A percentile compares a stretch with the other conserved stretches of the same genome.
Evolutionary conservation across 2,888 invertebrate genomes (phyloP).

Genomic region (Helicoverpa assulta): DNA sequence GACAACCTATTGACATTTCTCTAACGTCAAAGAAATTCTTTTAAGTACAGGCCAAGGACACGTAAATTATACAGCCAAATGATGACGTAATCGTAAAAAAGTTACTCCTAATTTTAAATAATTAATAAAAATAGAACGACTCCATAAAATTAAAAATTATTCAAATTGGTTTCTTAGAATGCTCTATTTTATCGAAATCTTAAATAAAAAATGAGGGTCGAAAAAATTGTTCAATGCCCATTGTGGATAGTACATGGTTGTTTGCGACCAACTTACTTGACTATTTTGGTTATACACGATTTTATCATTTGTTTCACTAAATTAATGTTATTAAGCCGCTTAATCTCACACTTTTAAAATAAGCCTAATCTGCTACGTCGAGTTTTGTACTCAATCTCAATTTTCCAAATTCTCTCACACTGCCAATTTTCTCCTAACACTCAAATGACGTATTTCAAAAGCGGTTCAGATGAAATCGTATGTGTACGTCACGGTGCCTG

Average conservation of each 20-base stretch:
- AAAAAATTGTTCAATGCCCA: too few species aligned
- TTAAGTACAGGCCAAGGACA: too few species aligned
- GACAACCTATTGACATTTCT: too few species aligned
- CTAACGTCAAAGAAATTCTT: too few species aligned
- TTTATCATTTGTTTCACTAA: neutral
- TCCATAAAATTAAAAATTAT: too few species aligned
- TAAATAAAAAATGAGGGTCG: too few species aligned
- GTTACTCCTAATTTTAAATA: too few species aligned
- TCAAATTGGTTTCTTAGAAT: too few species aligned
- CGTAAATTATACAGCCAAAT: too few species aligned
- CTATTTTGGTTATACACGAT: constrained; percentile 23
- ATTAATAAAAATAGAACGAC: too few species aligned
- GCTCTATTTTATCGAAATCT: too few species aligned
- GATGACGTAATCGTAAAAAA: too few species aligned
- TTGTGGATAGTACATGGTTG: neutral
- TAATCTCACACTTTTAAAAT: neutral
- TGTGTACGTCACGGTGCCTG: constrained; percentile 78
- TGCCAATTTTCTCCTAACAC: constrained; percentile 48
- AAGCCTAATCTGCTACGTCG: neutral
- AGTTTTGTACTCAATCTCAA: neutral
- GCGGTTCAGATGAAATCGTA: constrained; percentile 58
- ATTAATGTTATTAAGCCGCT: neutral
- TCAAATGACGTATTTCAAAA: constrained; percentile 50
- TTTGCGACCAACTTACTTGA: constrained; percentile 34
- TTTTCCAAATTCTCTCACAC: constrained; percentile 20